A percentile compares a stretch with the other conserved stretches of the same genome.
Evolutionary conservation across 2,888 invertebrate genomes (phyloP).

Genomic region (Morinoia aosen): DNA sequence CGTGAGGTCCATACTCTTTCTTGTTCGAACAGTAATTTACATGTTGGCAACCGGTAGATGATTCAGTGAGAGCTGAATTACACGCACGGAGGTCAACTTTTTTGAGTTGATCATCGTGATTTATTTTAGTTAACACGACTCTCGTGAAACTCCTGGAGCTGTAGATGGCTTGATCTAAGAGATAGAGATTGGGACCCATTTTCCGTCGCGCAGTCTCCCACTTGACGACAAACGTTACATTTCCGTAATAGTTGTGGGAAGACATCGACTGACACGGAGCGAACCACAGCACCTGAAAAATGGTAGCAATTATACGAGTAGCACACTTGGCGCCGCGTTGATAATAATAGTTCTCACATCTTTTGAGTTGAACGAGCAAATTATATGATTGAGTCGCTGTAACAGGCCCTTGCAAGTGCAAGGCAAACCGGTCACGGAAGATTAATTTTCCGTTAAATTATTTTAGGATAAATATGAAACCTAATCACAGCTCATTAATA

Average conservation of each 20-base stretch:
- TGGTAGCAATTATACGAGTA: not conserved
- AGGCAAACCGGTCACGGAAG: too few species aligned
- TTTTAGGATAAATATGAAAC: too few species aligned
- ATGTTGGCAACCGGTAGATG: not conserved
- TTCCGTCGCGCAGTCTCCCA: slow-evolving; percentile 12
- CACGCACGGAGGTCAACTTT: not conserved
- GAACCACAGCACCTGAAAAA: slow-evolving; percentile 44
- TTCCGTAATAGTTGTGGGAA: not conserved
- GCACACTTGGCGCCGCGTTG: too few species aligned
- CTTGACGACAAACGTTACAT: slow-evolving; percentile 8
- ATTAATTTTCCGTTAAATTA: too few species aligned
- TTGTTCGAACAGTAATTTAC: not conserved
- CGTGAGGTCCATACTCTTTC: not conserved
- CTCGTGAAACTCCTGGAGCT: slow-evolving; percentile 24
- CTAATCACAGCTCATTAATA: too few species aligned
- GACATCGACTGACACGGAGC: not conserved
- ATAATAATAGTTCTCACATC: too few species aligned
- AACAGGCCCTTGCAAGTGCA: too few species aligned
- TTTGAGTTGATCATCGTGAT: not conserved
- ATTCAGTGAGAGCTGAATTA: not conserved
- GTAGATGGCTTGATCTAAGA: slow-evolving; percentile 34
- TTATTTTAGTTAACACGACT: not conserved
- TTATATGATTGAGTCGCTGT: too few species aligned
- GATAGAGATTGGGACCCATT: not conserved
- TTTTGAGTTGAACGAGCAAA: too few species aligned